phyloP scores from a whole-genome alignment of 2,113 vertebrate species.

The Tenrec ecaudatus region DNA sequence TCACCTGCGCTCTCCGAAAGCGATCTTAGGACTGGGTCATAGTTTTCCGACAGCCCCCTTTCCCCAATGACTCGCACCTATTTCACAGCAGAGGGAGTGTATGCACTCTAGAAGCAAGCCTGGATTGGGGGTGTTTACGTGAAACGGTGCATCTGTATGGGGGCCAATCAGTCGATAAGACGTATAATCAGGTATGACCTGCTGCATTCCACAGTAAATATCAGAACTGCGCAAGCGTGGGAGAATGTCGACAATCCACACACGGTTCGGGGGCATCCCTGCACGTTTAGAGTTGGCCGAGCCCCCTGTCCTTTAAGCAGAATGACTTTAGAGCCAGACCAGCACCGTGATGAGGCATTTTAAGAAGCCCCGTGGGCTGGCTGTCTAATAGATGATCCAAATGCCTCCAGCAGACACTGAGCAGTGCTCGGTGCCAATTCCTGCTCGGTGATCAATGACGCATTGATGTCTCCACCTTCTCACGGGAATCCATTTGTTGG shows the following conservation, averaged over 20 bases:
- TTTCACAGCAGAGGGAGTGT: constrained; percentile 9
- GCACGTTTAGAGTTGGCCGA: too few species aligned
- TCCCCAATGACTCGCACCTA: background rate
- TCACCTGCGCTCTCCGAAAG: constrained; percentile 8
- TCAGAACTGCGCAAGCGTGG: background rate
- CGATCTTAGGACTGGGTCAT: background rate
- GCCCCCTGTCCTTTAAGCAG: too few species aligned
- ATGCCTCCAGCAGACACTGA: too few species aligned
- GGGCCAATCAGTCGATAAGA: constrained; percentile 39
- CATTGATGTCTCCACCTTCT: accelerated
- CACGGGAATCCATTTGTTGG: too few species aligned
- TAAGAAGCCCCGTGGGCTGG: background rate
- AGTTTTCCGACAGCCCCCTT: background rate
- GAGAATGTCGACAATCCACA: constrained; percentile 16
- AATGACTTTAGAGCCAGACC: background rate
- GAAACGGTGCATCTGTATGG: background rate
- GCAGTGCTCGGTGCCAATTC: accelerated
- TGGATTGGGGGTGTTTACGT: background rate
- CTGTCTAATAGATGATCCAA: background rate
- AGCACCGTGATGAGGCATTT: background rate
- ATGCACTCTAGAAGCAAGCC: constrained; percentile 39
- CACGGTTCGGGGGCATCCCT: background rate
- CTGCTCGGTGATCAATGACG: accelerated
- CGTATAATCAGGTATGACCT: constrained; percentile 21
- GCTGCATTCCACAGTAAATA: background rate